Evolutionary conservation across 2,888 invertebrate genomes (phyloP), one percentile per base, ranked within the genome.

Genomic region (Orthosia incerta): DNA sequence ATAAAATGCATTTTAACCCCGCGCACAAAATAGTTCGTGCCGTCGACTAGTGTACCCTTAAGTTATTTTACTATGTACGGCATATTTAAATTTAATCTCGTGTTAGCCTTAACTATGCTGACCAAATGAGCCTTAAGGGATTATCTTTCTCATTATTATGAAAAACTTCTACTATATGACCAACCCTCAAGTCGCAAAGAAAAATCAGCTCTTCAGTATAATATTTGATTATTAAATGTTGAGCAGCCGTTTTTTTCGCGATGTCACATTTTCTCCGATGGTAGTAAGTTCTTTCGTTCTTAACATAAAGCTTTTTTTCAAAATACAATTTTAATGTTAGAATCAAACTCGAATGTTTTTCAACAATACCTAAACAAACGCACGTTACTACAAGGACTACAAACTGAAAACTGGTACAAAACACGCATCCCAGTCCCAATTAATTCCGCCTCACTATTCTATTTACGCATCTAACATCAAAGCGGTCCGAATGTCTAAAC

Each of bases 401-500:
- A 39, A 50, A 64, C 39, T 46, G 45, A 26, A 50, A 59, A 64
- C 63, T 48, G 63, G 23, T 3, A 70, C 68, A 82, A 53, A 57
- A 74, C 82, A 78, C 73, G 72, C 56, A 65, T 77, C 74, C 71
- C 69, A 69, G 60, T 50, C 62, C 75, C 79, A 85, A 87, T 87
- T 86, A 87, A 83, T 78, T 82, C 76, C 62, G 62, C 80, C 80
- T 79, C 79, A 87, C 85, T 82, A 82, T 81, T 82, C 73, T 80
- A 83, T 82, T 85, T 79, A 65, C 83, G 77, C 80, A 87, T 80
- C 74, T 82, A 90, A 91, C 92, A 92, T 90, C 89, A 92, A 93
- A 93, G 91, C 87, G 87, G 87, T 85, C 84, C 82, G 82, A 88
- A 88, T 90, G 90, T 89, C 83, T 78, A 87, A 91, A 89, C 91